Evolutionary conservation across 2,113 vertebrate species (phyloP), one percentile per base, ranked within the genome.

Genomic region (Microtus pennsylvanicus): DNA sequence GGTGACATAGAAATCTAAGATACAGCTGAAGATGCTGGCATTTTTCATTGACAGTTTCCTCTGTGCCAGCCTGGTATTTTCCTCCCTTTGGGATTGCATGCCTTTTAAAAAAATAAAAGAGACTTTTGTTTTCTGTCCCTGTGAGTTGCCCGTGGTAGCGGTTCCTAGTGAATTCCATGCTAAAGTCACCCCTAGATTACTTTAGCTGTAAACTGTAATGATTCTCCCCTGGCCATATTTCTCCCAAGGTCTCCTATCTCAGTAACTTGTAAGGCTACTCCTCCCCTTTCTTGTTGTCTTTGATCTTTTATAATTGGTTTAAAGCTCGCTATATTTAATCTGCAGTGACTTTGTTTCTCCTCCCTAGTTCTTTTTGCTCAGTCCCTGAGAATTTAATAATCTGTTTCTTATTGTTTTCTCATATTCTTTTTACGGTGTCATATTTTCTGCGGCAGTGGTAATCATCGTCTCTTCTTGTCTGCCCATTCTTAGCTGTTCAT

Each of bases 241-340:
- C 95, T 98, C 97, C 98, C 98, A 98, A 98, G 98, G 98, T 97
- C 98, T 98, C 80, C 98, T 98, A 96, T 98, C 98, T 98, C 94
- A 77, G 97, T 97, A 96, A 97, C 97, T 98, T 98, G 97, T 98
- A 98, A 97, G 95, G 96, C 97, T 96, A 96, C 97, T 97, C 97
- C 98, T 98, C 98, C 98, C 97, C 96, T 98, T 87, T 96, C 85
- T 88, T 97, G 96, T 98, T 98, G 90, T 94, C 98, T 99, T 99
- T 99, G 98, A 99, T 99, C 98, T 98, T 92, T 97, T 87, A 65
- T 98, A 98, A 98, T 98, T 98, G 98, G 97, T 98, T 98, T 98
- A 97, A 96, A 98, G 96, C 98, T 61, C 92, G 95, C 97, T 89
- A 95, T 92, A 2, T 96, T 98, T 98, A 97, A 98, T 98, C 96